Conservation (phyloP, 2,888 invertebrate species). For the Ormyrus pomaceus region DNA sequence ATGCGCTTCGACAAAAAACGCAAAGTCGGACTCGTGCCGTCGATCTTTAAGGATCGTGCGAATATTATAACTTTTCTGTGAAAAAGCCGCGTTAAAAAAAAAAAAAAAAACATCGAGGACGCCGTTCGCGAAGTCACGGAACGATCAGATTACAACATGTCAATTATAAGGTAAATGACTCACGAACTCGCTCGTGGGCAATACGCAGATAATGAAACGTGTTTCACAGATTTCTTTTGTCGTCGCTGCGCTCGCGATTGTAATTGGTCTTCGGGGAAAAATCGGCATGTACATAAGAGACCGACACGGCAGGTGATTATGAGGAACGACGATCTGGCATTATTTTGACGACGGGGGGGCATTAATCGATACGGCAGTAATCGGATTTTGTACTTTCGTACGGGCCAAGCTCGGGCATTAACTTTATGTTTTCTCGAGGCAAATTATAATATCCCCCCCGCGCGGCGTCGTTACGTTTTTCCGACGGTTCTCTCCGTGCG, state of each 20-base stretch:
- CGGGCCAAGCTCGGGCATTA: background rate
- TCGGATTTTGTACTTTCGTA: constrained; percentile 1
- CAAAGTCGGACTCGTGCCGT: background rate
- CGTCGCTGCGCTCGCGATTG: background rate
- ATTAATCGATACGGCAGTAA: constrained; percentile 19
- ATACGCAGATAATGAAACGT: constrained; percentile 26
- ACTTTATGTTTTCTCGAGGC: background rate
- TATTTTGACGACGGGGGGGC: constrained; percentile 4
- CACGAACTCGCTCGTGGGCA: background rate
- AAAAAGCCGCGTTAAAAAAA: background rate
- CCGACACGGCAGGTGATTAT: background rate
- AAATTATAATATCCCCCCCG: no score
- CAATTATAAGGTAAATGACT: constrained; percentile 50
- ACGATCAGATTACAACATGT: constrained; percentile 53
- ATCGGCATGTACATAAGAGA: background rate
- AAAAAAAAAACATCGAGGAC: constrained; percentile 48
- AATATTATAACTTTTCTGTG: constrained; percentile 46
- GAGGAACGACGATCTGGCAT: background rate
- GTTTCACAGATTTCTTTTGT: constrained; percentile 20
- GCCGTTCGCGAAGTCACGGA: constrained; percentile 28
- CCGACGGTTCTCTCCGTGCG: no score
- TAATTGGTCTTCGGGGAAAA: constrained; percentile 33
- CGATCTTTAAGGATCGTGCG: background rate
- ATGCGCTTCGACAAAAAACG: background rate
- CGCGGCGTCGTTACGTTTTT: no score